Base-by-base conservation (phyloP, 2,888 invertebrate genomes). In the Dolomedes plantarius region DNA sequence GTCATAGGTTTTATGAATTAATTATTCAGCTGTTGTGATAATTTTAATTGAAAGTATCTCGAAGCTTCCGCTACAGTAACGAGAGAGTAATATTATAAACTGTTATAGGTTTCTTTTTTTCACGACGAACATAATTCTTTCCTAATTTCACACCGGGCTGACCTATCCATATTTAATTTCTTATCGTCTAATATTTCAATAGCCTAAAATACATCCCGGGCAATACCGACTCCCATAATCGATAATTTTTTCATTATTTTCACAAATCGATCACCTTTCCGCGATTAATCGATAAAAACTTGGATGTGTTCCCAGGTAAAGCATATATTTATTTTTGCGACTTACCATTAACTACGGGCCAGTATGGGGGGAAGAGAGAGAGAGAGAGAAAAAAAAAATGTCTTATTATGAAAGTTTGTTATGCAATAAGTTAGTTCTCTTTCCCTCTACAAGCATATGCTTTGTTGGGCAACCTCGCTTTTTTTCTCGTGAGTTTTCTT, bases 221-320 rank as follows among this genome's bases (percentile, higher is more conserved):
- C 28, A 28, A 73, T 50, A 81, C 74, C 73, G 68, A 56, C 73
- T 36, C 64, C n/a, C 50, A 19, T 32, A 74, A 81, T 73, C 80
- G 74, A 81, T 81, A 74, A 19, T 74, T 81, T 56, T 80, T 81
- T 81, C 77, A 81, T 81, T 74, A 81, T 81, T 81, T 81, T 74
- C 80, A 81, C 23, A 74, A 76, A 81, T 81, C 80, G 80, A 81
- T 81, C 73, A 74, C 32, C 67, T 65, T 67, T 67, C 64, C 50
- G 64, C 29, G 67, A 74, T 32, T 65, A 80, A 80, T 74, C 73
- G 73, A 81, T 72, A 65, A 3, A 28, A 31, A 28, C 2, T 73
- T 73, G 28, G 46, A 50, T 29, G 23, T 28, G 31, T 46, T 50
- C 31, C 46, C 56, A 31, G n/a, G 73, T 73, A 50, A 73, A 31